phyloP scores from a whole-genome alignment of 2,888 invertebrate genomes.

The Cephus sareptanus region DNA sequence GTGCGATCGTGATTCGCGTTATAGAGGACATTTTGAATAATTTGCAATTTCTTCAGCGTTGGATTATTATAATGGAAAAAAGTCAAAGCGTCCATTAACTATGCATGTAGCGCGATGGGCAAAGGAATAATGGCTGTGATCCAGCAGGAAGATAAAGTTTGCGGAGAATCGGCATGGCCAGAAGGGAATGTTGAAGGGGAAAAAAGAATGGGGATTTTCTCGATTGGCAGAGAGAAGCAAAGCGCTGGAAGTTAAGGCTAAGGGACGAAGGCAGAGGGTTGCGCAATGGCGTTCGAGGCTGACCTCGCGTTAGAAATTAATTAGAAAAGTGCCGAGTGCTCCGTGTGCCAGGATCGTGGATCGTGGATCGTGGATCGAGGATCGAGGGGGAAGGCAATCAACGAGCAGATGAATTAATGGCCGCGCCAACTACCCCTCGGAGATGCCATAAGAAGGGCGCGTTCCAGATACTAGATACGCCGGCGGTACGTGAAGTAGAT shows the following conservation, averaged over 20 bases:
- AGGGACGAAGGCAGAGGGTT: slow-evolving; percentile 20
- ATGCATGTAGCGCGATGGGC: too few species aligned
- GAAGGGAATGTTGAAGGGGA: neutral
- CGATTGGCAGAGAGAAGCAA: too few species aligned
- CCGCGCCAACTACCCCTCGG: slow-evolving; percentile 57
- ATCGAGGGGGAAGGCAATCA: slow-evolving; percentile 52
- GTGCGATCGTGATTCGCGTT: too few species aligned
- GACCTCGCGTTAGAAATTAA: slow-evolving; percentile 61
- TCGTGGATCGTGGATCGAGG: slow-evolving; percentile 20
- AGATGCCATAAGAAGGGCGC: slow-evolving; percentile 36
- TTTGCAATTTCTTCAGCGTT: too few species aligned
- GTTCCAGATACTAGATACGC: slow-evolving; percentile 43
- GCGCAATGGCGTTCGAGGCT: slow-evolving; percentile 31
- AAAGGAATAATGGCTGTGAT: too few species aligned
- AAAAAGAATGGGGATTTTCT: neutral
- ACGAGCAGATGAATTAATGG: slow-evolving; percentile 62
- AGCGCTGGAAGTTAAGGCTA: too few species aligned
- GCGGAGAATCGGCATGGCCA: slow-evolving; percentile 13
- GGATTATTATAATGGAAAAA: too few species aligned
- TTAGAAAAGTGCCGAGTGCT: slow-evolving; percentile 58
- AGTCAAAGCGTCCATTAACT: neutral
- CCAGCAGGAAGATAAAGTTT: neutral
- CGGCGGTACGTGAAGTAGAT: slow-evolving; percentile 38
- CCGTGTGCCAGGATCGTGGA: slow-evolving; percentile 16
- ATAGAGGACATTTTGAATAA: too few species aligned